Percentiles rank a stretch among this genome's conserved stretches.
Conservation (phyloP, 1,140 invertebrate genomes). For the Subanguina moxae region DNA sequence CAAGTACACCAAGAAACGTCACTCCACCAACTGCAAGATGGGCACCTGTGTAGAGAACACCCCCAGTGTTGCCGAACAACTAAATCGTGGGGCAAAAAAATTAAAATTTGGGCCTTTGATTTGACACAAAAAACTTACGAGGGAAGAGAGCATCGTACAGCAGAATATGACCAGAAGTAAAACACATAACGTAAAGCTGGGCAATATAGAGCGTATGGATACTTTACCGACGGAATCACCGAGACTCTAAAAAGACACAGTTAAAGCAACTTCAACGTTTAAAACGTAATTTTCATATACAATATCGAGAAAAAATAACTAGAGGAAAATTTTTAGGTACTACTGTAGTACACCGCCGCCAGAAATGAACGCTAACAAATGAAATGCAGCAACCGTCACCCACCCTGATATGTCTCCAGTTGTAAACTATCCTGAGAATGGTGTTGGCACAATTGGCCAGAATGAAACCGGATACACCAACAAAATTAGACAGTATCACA, state of each 20-base stretch:
- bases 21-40: conserved; percentile 24
- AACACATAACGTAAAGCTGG: conserved; percentile 1
- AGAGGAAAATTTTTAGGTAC: no score
- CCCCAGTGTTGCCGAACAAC: conserved; percentile 17
- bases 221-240: neutral
- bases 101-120: neutral
- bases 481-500: conserved; percentile 12
- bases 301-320: no score
- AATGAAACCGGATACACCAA: conserved; percentile 42
- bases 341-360: no score
- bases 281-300: no score
- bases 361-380: no score
- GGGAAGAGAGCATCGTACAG: conserved; percentile 1
- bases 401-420: conserved; percentile 28
- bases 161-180: conserved; percentile 5
- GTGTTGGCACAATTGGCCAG: conserved; percentile 34
- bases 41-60: conserved; percentile 14
- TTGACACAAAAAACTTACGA: conserved; percentile 2
- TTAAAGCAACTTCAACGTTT: no score
- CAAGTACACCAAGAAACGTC: conserved; percentile 11
- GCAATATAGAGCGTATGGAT: neutral
- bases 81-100: conserved; percentile 1
- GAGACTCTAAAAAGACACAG: neutral
- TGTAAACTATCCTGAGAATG: conserved; percentile 33
- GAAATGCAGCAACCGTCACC: no score